These are phyloP conservation scores for Cyanoramphus novaezelandiae DNA, from an alignment of 2,113 vertebrate genomes.

Conservation along the genomic window DNA sequence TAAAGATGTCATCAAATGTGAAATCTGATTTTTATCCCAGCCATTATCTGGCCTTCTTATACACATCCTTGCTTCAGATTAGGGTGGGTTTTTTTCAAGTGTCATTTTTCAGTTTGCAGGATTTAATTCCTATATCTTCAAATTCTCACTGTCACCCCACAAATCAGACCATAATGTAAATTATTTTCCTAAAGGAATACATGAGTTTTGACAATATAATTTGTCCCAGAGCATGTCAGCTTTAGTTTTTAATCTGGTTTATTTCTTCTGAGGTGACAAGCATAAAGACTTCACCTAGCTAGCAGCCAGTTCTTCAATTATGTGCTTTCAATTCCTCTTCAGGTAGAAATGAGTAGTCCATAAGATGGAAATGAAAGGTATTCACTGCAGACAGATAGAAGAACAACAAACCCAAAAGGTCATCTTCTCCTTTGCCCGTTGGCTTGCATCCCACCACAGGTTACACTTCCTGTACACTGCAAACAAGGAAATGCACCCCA, in stretches of 20 bases:
- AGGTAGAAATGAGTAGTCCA: neutral
- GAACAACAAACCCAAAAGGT: neutral
- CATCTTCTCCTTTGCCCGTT: neutral
- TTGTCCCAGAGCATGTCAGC: neutral
- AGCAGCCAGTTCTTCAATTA: neutral
- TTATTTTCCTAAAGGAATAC: neutral
- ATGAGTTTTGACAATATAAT: neutral
- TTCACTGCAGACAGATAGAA: neutral
- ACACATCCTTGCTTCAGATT: neutral
- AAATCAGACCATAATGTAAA: neutral
- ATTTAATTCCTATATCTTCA: conserved; percentile 3
- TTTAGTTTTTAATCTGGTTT: neutral
- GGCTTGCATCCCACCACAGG: neutral
- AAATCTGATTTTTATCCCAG: conserved; percentile 3
- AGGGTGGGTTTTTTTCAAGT: neutral
- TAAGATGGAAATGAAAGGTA: neutral
- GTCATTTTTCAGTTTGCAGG: neutral
- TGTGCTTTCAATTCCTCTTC: neutral
- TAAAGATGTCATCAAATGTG: neutral
- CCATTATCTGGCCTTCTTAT: neutral
- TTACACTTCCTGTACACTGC: neutral
- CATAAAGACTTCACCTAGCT: neutral
- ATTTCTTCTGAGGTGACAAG: neutral
- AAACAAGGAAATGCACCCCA: neutral
- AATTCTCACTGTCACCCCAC: neutral